phyloP scores from a whole-genome alignment of 1,140 invertebrate species.

The Plutomurus gul region DNA sequence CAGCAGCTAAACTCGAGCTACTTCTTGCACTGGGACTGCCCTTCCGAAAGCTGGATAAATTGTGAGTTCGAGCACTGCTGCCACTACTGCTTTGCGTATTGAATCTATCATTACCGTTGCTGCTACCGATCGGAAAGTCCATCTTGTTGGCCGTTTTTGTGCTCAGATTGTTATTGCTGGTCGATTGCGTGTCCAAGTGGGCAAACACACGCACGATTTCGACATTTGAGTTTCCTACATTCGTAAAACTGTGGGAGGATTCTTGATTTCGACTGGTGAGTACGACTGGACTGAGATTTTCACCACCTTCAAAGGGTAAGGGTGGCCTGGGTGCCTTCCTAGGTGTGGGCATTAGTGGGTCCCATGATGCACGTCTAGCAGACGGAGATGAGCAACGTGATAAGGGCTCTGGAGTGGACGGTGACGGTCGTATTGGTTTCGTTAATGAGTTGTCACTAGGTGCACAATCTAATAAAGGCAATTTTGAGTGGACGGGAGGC shows the following conservation, averaged over 20 bases:
- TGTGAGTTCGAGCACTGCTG: constrained; percentile 40
- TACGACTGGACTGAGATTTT: constrained; percentile 42
- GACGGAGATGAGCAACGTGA: constrained; percentile 25
- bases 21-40: constrained; percentile 38
- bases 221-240: constrained; percentile 15
- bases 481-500: constrained; percentile 32
- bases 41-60: constrained; percentile 18
- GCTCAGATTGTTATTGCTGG: not conserved
- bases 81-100: constrained; percentile 49
- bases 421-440: constrained; percentile 24
- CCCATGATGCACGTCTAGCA: constrained; percentile 45
- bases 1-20: constrained; percentile 28
- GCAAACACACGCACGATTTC: constrained; percentile 44
- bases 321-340: constrained; percentile 46
- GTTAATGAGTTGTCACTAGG: constrained; percentile 11
- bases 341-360: constrained; percentile 49
- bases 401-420: constrained; percentile 20
- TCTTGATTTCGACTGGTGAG: constrained; percentile 33
- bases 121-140: not conserved
- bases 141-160: not conserved
- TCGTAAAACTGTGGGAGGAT: not conserved
- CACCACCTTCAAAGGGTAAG: constrained; percentile 47
- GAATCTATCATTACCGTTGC: constrained; percentile 34
- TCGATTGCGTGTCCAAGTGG: constrained; percentile 31
- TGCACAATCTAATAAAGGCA: constrained; percentile 9